Conservation (phyloP, 1,140 invertebrate species). For the Solen grandis region DNA sequence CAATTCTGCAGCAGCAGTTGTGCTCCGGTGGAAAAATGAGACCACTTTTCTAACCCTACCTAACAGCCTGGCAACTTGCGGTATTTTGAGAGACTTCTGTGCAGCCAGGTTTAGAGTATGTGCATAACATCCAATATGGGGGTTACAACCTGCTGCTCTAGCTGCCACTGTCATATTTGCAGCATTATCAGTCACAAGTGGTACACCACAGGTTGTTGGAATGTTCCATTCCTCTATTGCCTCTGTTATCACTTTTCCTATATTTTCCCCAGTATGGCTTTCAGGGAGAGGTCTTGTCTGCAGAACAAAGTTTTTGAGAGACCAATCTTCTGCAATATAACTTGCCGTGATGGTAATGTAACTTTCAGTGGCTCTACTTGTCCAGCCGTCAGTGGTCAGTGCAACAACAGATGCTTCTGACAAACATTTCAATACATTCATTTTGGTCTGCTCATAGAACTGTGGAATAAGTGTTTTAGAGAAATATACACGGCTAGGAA, state of each 20-base stretch:
- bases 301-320: neutral
- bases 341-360: conserved; percentile 26
- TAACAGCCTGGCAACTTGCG: neutral
- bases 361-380: neutral
- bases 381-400: conserved; percentile 24
- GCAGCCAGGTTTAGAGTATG: conserved; percentile 35
- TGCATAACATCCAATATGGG: conserved; percentile 39
- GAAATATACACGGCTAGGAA: neutral
- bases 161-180: conserved; percentile 7
- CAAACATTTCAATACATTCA: neutral
- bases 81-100: conserved; percentile 16
- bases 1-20: conserved; percentile 5
- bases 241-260: conserved; percentile 1
- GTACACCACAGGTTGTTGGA: neutral
- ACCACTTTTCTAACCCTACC: conserved; percentile 26
- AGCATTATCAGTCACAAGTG: conserved; percentile 12
- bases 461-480: neutral
- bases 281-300: conserved; percentile 12
- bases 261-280: conserved; percentile 9
- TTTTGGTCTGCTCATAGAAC: neutral
- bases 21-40: conserved; percentile 33
- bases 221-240: conserved; percentile 24
- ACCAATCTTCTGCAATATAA: conserved; percentile 15
- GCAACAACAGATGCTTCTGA: neutral
- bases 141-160: neutral